phyloP scores from a whole-genome alignment of 1,140 invertebrate species.

The Conopomorpha cramerella region DNA sequence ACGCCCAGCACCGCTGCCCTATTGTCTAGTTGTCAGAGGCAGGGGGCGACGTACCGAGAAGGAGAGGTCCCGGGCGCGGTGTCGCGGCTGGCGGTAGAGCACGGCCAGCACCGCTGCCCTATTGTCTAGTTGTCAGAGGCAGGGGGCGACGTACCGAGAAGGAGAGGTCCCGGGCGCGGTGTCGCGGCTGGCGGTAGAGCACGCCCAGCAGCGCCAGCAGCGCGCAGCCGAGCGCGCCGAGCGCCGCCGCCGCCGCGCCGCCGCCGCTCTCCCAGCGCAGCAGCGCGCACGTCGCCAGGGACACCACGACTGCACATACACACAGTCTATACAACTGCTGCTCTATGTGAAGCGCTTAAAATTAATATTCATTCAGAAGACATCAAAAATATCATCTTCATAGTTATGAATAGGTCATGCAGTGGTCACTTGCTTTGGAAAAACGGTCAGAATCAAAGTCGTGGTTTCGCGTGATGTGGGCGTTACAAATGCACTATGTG shows the following conservation, averaged over 20 bases:
- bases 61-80: no score
- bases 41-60: no score
- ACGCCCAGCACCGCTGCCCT: no score
- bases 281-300: slow-evolving; percentile 25
- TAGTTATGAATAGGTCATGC: not conserved
- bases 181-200: slow-evolving; percentile 41
- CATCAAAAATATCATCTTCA: no score
- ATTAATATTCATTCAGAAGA: no score
- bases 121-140: no score
- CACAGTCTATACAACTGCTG: not conserved
- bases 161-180: slow-evolving; percentile 21
- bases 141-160: slow-evolving; percentile 39
- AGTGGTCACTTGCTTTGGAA: not conserved
- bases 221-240: slow-evolving; percentile 18
- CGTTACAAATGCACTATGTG: not conserved
- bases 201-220: slow-evolving; percentile 31
- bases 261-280: slow-evolving; percentile 13
- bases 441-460: not conserved
- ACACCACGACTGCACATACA: slow-evolving; percentile 22
- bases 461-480: not conserved
- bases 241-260: slow-evolving; percentile 9
- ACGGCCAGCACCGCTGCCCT: no score
- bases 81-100: no score
- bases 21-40: no score
- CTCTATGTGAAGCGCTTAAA: not conserved